These are phyloP conservation scores for Drepanosiphum platanoidis DNA, from an alignment of 2,888 invertebrate species.

Conservation along the genomic window DNA sequence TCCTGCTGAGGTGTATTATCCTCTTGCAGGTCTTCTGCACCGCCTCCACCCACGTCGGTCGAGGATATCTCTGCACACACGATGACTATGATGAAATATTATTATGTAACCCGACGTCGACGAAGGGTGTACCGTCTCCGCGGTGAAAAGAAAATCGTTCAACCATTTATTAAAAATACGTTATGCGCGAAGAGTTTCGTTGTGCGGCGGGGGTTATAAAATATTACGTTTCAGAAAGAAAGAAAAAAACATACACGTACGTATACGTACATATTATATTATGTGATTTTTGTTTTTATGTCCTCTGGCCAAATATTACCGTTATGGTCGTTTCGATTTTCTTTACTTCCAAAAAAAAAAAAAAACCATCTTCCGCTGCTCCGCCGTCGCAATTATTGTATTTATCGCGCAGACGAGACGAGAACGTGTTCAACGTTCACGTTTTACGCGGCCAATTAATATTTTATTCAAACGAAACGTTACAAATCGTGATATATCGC, in stretches of 20 bases:
- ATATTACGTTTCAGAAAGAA: not conserved
- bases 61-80: slow-evolving; percentile 20
- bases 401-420: not conserved
- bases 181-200: not conserved
- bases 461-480: slow-evolving; percentile 1
- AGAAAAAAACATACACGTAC: too few species aligned
- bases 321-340: not conserved
- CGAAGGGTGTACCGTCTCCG: slow-evolving; percentile 8
- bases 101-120: slow-evolving; percentile 37
- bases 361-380: too few species aligned
- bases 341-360: not conserved
- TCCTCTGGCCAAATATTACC: not conserved
- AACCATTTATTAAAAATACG: not conserved
- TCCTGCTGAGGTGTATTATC: slow-evolving; percentile 47
- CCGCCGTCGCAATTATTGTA: not conserved
- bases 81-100: slow-evolving; percentile 57
- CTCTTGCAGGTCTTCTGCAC: slow-evolving; percentile 16
- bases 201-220: not conserved
- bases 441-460: not conserved
- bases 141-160: slow-evolving; percentile 39
- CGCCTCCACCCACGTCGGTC: slow-evolving; percentile 30
- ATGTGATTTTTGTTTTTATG: not conserved
- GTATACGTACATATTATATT: too few species aligned
- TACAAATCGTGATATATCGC: not conserved
- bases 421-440: not conserved